phyloP scores from a whole-genome alignment of 2,888 invertebrate genomes.

The Tetrapedia diversipes region DNA sequence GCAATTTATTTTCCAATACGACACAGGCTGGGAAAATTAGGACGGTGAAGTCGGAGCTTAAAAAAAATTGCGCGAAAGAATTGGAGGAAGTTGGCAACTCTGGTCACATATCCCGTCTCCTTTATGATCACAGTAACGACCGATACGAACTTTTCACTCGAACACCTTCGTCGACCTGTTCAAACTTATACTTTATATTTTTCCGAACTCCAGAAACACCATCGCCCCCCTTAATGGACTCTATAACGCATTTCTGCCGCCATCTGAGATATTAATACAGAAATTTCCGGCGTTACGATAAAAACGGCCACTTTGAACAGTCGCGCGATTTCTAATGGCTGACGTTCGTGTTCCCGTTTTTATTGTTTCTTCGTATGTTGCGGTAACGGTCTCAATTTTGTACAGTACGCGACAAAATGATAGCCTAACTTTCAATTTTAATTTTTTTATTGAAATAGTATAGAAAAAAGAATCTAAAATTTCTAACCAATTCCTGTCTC shows the following conservation, averaged over 20 bases:
- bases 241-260: not conserved
- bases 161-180: slow-evolving; percentile 29
- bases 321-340: not conserved
- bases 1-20: too few species aligned
- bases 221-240: slow-evolving; percentile 29
- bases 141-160: slow-evolving; percentile 36
- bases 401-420: too few species aligned
- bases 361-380: not conserved
- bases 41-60: not conserved
- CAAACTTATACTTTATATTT: slow-evolving; percentile 43
- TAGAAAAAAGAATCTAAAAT: too few species aligned
- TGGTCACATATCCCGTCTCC: slow-evolving; percentile 16
- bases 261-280: not conserved
- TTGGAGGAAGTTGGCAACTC: slow-evolving; percentile 12
- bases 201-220: slow-evolving; percentile 8
- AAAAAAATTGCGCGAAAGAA: slow-evolving; percentile 11
- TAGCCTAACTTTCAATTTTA: too few species aligned
- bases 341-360: not conserved
- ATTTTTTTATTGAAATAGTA: too few species aligned
- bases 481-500: too few species aligned
- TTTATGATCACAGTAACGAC: slow-evolving; percentile 36
- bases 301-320: not conserved
- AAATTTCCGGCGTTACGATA: not conserved
- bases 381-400: too few species aligned
- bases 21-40: not conserved